phyloP scores from a whole-genome alignment of 1,140 invertebrate genomes.

The Zaprionus africanus region DNA sequence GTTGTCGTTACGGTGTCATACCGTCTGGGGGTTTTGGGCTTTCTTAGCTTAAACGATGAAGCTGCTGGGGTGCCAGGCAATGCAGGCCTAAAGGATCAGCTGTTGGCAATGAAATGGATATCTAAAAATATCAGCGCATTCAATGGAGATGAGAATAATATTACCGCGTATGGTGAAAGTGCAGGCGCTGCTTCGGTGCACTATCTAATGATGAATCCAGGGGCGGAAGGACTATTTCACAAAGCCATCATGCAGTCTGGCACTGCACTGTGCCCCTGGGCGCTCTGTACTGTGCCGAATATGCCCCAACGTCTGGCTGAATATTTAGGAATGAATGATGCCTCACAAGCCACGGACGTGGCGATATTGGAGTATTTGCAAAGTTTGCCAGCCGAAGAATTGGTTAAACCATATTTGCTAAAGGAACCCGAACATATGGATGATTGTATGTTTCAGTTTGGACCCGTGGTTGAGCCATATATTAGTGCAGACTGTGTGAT shows the following conservation, averaged over 20 bases:
- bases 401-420: slow-evolving; percentile 64
- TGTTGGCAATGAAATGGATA: slow-evolving; percentile 82
- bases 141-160: slow-evolving; percentile 74
- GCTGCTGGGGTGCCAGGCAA: slow-evolving; percentile 85
- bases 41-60: slow-evolving; percentile 85
- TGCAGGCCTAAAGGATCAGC: slow-evolving; percentile 86
- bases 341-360: slow-evolving; percentile 40
- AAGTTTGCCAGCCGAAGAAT: slow-evolving; percentile 44
- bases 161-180: slow-evolving; percentile 82
- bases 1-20: slow-evolving; percentile 85
- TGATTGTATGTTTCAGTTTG: slow-evolving; percentile 72
- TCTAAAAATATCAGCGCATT: slow-evolving; percentile 71
- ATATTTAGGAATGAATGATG: slow-evolving; percentile 56
- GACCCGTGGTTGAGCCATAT: slow-evolving; percentile 75
- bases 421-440: slow-evolving; percentile 65
- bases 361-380: slow-evolving; percentile 65
- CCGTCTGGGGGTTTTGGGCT: slow-evolving; percentile 85
- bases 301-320: slow-evolving; percentile 63
- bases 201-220: slow-evolving; percentile 85
- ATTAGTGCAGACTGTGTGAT: slow-evolving; percentile 54
- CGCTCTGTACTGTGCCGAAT: slow-evolving; percentile 53
- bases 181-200: slow-evolving; percentile 84
- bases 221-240: slow-evolving; percentile 84
- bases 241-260: slow-evolving; percentile 86
- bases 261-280: slow-evolving; percentile 85